Evolutionary conservation across 2,797 vertebrate species (phyloP).

Genomic region (Champsocephalus esox): DNA sequence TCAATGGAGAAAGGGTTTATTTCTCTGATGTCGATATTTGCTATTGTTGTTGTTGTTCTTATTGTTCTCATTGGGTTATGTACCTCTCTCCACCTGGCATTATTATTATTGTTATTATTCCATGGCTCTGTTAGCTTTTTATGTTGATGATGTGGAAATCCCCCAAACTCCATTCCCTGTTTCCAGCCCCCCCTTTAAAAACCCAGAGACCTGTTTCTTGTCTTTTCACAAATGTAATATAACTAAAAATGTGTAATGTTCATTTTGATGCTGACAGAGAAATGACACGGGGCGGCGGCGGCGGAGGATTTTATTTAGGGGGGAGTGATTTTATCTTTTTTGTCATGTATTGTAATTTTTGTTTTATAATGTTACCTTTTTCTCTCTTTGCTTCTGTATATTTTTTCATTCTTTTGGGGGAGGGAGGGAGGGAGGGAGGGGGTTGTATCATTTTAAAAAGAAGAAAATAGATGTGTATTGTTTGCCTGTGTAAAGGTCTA

Average conservation of each 20-base stretch:
- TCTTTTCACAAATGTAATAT: slow-evolving; percentile 82
- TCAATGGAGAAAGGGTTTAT: slow-evolving; percentile 57
- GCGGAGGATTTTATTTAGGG: slow-evolving; percentile 57
- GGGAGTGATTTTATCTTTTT: slow-evolving; percentile 72
- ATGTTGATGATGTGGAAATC: slow-evolving; percentile 66
- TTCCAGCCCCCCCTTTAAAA: slow-evolving; percentile 2
- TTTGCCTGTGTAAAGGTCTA: slow-evolving; percentile 81
- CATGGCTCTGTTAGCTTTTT: slow-evolving; percentile 72
- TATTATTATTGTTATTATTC: slow-evolving; percentile 66
- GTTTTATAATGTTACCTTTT: slow-evolving; percentile 83
- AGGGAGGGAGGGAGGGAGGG: not conserved
- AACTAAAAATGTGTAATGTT: slow-evolving; percentile 81
- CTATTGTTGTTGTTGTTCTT: slow-evolving; percentile 78
- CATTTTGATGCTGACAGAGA: slow-evolving; percentile 76
- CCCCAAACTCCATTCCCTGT: slow-evolving; percentile 56
- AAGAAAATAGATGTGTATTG: slow-evolving; percentile 76
- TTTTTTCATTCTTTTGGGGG: slow-evolving; percentile 50
- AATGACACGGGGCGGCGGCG: slow-evolving; percentile 54
- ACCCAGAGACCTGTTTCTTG: slow-evolving; percentile 43
- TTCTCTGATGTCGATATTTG: slow-evolving; percentile 77
- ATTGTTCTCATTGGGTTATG: slow-evolving; percentile 78
- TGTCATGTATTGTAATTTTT: slow-evolving; percentile 83
- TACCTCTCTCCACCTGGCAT: slow-evolving; percentile 68
- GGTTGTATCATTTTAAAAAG: slow-evolving; percentile 78
- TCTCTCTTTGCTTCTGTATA: slow-evolving; percentile 76